phyloP scores from a whole-genome alignment of 2,888 invertebrate species.

The Lepidocyrtinus sp. region DNA sequence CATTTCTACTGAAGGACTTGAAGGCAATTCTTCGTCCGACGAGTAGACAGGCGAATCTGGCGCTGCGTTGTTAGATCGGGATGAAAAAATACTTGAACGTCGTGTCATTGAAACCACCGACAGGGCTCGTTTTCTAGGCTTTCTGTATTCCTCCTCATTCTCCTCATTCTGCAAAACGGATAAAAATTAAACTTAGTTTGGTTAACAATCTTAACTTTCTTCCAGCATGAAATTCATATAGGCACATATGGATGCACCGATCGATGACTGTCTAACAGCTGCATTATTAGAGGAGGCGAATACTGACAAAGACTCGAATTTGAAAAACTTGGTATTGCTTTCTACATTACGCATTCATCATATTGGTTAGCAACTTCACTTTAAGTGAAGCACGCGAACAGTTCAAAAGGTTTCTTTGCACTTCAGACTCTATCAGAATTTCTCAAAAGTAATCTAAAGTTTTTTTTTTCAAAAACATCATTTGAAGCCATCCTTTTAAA shows the following conservation, averaged over 20 bases:
- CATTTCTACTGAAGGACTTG: conserved; percentile 35
- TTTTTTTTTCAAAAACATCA: too few relatives aligned
- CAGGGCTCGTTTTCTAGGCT: conserved; percentile 71
- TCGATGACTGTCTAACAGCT: background rate
- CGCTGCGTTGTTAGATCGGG: conserved; percentile 55
- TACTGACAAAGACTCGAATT: too few relatives aligned
- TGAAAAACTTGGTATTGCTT: too few relatives aligned
- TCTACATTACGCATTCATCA: background rate
- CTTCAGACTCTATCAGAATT: too few relatives aligned
- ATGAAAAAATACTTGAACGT: conserved; percentile 65
- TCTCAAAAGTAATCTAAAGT: too few relatives aligned
- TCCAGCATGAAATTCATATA: background rate
- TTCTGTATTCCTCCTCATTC: conserved; percentile 71
- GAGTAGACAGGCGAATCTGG: conserved; percentile 68
- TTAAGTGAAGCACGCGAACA: too few relatives aligned
- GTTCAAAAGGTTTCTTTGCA: too few relatives aligned
- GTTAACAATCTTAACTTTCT: background rate
- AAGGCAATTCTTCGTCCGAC: conserved; percentile 64
- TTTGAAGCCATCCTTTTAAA: too few relatives aligned
- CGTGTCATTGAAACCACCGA: conserved; percentile 68
- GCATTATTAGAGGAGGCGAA: background rate
- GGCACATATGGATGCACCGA: background rate
- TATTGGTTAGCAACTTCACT: too few relatives aligned
- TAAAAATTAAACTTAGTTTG: conserved; percentile 4
- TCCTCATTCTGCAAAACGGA: conserved; percentile 71